Evolutionary conservation across 2,888 invertebrate genomes (phyloP), one percentile per base, ranked within the genome.

Genomic region (Taenaris catops): DNA sequence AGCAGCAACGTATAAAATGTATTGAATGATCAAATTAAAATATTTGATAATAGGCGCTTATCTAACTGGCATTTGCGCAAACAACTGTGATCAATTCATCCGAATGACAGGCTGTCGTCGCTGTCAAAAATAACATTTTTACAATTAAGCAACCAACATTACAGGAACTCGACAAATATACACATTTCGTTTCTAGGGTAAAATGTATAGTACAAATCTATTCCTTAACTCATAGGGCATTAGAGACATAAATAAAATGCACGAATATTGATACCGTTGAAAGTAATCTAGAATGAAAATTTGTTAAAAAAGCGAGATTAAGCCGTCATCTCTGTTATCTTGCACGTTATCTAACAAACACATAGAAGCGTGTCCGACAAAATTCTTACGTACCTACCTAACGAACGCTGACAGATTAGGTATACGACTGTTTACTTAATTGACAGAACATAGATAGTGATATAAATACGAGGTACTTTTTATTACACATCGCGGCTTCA

Each of bases 101-200:
- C 71, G 53, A 64, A 51, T 79, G 84, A 84, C 84, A 84, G 70
- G 58, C 60, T 83, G 79, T 80, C 80, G 71, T 53, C 59, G 68
- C 60, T 76, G 81, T 84, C 84, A 80, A 63, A 63, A 54, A 54
- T 71, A 79, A 75, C 79, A 76, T 65, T 73, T 74, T 75, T 73
- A 84, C 84, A 84, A 86, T 84, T 86, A 86, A 83, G 74, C 72
- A 83, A 81, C 78, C 69, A 72, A 70, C 69, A 61, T 60, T 71
- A 58, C 60, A 61, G 55, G 72, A 65, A 63, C 74, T 65, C 62
- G 55, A 59, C 63, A 70, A 70, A 69, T 55, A 65, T 58, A 63
- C 49, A 61, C 58, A 56, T 53, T 60, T 55, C 47, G 43, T 52
- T 49, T 48, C 42, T 44, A 38, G 47, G 42, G 37, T 37, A 40